phyloP scores from a whole-genome alignment of 2,888 invertebrate species.

The Leptinotarsa tumamoca region DNA sequence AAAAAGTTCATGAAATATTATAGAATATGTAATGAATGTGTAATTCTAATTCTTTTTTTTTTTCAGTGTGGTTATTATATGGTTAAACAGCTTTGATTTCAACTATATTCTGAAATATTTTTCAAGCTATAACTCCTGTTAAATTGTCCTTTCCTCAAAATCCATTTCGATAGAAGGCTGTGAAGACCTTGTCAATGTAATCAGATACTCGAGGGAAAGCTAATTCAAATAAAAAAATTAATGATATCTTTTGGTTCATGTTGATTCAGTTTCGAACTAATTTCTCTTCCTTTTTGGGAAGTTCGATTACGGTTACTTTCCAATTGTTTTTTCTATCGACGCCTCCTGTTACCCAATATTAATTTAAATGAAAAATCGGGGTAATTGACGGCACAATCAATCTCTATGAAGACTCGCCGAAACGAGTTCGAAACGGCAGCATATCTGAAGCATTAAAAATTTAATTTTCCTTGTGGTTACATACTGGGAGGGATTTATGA shows the following conservation, averaged over 20 bases:
- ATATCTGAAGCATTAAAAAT: constrained; percentile 32
- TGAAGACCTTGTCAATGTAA: neutral
- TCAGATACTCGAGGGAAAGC: neutral
- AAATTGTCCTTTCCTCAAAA: neutral
- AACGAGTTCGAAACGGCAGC: constrained; percentile 11
- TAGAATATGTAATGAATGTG: too few species aligned
- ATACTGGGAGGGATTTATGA: constrained; percentile 38
- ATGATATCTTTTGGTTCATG: neutral
- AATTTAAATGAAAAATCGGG: constrained; percentile 13
- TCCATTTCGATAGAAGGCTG: neutral
- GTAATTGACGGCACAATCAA: constrained; percentile 12
- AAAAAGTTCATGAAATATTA: too few species aligned
- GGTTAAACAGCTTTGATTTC: too few species aligned
- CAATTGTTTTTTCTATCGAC: constrained; percentile 20
- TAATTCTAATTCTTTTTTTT: too few species aligned
- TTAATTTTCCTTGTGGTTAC: constrained; percentile 44
- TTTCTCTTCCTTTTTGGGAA: constrained; percentile 13
- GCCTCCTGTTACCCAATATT: constrained; percentile 5
- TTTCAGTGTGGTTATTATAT: too few species aligned
- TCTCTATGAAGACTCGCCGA: neutral
- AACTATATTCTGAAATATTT: too few species aligned
- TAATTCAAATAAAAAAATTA: neutral
- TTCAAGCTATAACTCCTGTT: too few species aligned
- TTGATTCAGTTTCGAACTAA: neutral
- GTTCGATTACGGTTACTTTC: neutral